Evolutionary conservation across 2,888 invertebrate species (phyloP), one percentile per base, ranked within the genome.

Genomic region (Drosophila koepferae): DNA sequence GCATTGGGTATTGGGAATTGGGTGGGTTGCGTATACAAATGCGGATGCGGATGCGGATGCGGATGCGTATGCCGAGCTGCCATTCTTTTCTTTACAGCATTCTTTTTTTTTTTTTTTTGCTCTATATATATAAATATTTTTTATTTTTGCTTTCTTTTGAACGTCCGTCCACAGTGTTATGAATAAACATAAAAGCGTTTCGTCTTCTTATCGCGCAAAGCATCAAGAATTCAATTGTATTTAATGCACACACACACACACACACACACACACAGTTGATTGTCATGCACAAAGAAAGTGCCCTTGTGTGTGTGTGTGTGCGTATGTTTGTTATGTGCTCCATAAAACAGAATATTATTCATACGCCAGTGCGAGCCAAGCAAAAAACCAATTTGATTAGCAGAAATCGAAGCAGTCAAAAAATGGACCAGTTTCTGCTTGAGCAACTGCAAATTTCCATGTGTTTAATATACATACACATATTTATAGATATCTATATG

Each of bases 151-250:
- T 34, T 40, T 38, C 40, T 55, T 63, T 63, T 10, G 40, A 68
- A 34, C 44, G 61, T 62, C 74, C 70, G 56, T 49, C 71, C 44
- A 38, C 71, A 60, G 46, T 77, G 80, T 87, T 89, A 85, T 84
- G 86, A 81, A 89, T 86, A 84, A 84, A 81, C 85, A 89, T 84
- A 84, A 85, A 87, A 81, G 82, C 80, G 60, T 77, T 87, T 82
- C 72, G 74, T 48, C 53, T 63, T 63, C 68, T 89, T 89, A 85
- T 85, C 85, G 77, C 73, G 70, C 70, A 70, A 81, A 72, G 80
- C 87, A 85, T 89, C 85, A 69, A 66, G 66, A 77, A 89, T 80
- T 87, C 89, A 87, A 87, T 89, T 85, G 89, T 89, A 79, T 84
- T 89, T 85, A 74, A 64, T 69, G 64, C 68, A 59, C 81, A 56